These are phyloP conservation scores for Dasypus novemcinctus DNA, from an alignment of 2,113 vertebrate species.

Conservation along the genomic window DNA sequence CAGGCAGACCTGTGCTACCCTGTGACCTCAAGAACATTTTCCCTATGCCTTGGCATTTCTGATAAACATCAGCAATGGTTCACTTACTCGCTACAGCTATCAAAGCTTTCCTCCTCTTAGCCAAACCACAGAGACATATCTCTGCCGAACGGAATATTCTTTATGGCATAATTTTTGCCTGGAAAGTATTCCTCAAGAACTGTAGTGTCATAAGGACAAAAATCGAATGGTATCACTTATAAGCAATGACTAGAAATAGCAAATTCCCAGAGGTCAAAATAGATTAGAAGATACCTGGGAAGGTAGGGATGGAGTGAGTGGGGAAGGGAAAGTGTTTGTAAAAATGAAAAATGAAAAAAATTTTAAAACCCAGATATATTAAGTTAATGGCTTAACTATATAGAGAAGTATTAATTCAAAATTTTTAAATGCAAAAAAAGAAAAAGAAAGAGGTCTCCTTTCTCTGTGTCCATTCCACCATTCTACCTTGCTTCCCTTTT, in stretches of 20 bases:
- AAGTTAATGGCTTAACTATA: too few species aligned
- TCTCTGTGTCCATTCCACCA: background rate
- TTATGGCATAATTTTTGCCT: background rate
- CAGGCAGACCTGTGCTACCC: background rate
- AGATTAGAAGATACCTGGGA: too few species aligned
- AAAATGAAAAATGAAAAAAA: too few species aligned
- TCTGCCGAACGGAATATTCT: background rate
- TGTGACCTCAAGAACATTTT: background rate
- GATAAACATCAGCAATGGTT: background rate
- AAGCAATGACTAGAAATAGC: too few species aligned
- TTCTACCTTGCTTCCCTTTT: constrained; percentile 33
- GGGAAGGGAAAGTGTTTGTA: too few species aligned
- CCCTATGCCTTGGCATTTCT: background rate
- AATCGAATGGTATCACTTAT: too few species aligned
- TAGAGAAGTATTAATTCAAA: too few species aligned
- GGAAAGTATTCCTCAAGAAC: background rate
- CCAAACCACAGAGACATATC: background rate
- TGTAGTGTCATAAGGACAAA: too few species aligned
- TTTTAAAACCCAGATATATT: too few species aligned
- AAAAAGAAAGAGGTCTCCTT: background rate
- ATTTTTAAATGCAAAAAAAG: too few species aligned
- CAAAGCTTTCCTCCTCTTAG: background rate
- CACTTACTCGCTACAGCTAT: background rate
- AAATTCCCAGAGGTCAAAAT: too few species aligned
- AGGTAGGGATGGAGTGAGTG: too few species aligned